Conservation (phyloP, 2,113 vertebrate species). For the Pomatostomus ruficeps region DNA sequence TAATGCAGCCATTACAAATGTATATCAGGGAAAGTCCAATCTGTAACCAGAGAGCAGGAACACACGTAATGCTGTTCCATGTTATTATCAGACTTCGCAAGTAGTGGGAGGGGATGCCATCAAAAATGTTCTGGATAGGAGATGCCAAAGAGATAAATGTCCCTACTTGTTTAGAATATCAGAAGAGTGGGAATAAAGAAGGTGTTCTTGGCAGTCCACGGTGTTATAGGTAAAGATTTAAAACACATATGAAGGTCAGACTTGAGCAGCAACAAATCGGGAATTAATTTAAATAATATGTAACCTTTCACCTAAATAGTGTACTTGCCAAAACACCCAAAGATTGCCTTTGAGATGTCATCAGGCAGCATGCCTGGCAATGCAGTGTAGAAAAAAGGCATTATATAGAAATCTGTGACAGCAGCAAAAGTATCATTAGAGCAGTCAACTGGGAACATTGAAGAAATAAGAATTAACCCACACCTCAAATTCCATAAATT, state of each 20-base stretch:
- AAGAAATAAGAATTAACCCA: background rate
- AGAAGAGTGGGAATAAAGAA: background rate
- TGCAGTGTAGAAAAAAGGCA: background rate
- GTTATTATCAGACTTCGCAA: background rate
- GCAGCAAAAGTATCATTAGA: background rate
- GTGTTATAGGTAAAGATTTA: background rate
- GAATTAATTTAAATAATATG: background rate
- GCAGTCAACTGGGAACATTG: background rate
- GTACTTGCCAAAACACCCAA: background rate
- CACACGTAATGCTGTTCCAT: background rate
- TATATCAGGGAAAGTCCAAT: background rate
- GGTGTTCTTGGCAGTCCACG: rapidly evolving
- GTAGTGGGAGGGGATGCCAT: background rate
- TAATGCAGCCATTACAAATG: background rate
- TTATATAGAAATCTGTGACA: background rate
- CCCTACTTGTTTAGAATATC: background rate
- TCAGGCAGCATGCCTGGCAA: background rate
- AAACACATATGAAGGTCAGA: background rate
- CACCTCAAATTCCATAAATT: background rate
- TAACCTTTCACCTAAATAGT: background rate
- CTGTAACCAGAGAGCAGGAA: background rate
- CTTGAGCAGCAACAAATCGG: background rate
- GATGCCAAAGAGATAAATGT: background rate
- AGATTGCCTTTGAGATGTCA: background rate
- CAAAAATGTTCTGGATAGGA: background rate